These are phyloP conservation scores for Pachypanchax playfairii DNA, from an alignment of 2,113 vertebrate genomes.

Conservation along the genomic window DNA sequence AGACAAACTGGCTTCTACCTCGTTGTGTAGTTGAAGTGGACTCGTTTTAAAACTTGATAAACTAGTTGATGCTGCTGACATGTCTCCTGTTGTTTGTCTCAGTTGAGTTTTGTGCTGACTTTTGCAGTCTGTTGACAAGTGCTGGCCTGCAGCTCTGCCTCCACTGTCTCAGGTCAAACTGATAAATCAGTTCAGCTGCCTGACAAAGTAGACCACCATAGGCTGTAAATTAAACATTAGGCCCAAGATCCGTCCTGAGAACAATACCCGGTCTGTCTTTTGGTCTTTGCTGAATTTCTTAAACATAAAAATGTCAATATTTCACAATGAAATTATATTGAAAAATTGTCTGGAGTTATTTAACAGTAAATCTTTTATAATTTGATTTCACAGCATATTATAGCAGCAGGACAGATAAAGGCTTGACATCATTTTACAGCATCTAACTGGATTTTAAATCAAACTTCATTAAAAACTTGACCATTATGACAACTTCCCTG, in stretches of 20 bases:
- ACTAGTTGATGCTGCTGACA: conserved; percentile 30
- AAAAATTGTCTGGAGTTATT: not conserved
- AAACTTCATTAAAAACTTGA: not conserved
- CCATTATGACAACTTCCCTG: too few species aligned
- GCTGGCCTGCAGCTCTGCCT: conserved; percentile 45
- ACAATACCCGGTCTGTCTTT: not conserved
- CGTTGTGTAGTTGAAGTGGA: conserved; percentile 1
- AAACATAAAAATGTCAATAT: not conserved
- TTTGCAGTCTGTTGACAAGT: conserved; percentile 36
- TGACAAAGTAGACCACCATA: conserved; percentile 4
- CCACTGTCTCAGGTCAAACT: conserved; percentile 24
- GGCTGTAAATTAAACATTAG: conserved; percentile 29
- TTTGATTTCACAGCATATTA: not conserved
- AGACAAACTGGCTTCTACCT: not conserved
- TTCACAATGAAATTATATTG: not conserved
- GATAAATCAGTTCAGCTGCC: conserved; percentile 39
- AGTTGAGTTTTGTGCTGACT: conserved; percentile 55
- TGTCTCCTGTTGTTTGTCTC: conserved; percentile 45
- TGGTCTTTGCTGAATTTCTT: not conserved
- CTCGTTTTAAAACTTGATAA: conserved; percentile 32
- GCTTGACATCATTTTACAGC: too few species aligned
- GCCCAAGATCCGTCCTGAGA: conserved; percentile 16
- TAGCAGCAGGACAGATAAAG: not conserved
- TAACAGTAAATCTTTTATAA: not conserved
- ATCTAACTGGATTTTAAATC: not conserved